Conservation (phyloP, 2,113 vertebrate genomes). For the Promerops cafer region DNA sequence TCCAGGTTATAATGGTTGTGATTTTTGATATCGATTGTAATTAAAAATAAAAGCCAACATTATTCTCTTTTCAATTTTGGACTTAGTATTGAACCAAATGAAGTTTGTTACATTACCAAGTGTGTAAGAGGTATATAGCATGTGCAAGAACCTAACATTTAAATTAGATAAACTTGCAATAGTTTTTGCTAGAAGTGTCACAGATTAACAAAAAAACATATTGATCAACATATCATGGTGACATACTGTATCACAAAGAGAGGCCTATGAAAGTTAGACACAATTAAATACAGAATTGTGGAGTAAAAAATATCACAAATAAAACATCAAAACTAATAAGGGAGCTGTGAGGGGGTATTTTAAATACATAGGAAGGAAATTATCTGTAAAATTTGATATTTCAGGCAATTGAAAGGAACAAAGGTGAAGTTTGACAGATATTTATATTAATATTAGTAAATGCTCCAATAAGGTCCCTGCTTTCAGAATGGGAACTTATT, state of each 20-base stretch:
- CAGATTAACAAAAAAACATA: neutral
- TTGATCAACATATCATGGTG: neutral
- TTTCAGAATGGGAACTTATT: neutral
- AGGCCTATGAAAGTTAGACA: neutral
- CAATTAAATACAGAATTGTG: neutral
- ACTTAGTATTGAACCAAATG: neutral
- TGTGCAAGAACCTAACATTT: neutral
- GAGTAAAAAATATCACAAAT: neutral
- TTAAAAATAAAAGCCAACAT: neutral
- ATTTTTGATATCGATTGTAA: neutral
- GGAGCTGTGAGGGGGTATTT: neutral
- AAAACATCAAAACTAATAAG: conserved; percentile 9
- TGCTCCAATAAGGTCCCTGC: neutral
- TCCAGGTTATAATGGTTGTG: neutral
- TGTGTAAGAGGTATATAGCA: neutral
- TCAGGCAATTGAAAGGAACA: neutral
- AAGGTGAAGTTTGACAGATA: neutral
- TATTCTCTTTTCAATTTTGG: neutral
- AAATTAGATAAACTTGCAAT: neutral
- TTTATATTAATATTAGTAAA: neutral
- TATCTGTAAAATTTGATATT: neutral
- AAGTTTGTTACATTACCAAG: neutral
- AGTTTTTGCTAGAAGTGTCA: neutral
- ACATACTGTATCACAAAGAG: neutral
- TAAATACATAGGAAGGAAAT: neutral